A percentile compares a stretch with the other conserved stretches of the same genome.
phyloP scores from a whole-genome alignment of 2,797 vertebrate species.

The Cossypha polioptera region DNA sequence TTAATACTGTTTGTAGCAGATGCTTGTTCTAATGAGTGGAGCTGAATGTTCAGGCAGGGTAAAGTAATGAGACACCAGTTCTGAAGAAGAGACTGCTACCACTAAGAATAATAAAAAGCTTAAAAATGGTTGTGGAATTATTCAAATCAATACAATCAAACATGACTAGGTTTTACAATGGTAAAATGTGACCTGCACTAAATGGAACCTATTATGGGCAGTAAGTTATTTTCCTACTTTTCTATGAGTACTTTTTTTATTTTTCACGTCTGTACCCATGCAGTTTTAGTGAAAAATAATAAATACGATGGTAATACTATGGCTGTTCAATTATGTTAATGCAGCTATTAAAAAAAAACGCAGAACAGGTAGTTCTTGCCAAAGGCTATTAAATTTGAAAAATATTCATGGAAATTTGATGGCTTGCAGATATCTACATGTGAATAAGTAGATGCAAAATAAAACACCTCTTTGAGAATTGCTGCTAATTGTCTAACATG shows the following conservation, averaged over 20 bases:
- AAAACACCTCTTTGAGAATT: background rate
- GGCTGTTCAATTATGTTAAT: constrained; percentile 4
- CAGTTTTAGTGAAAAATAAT: background rate
- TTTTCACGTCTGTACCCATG: background rate
- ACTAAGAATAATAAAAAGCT: constrained; percentile 58
- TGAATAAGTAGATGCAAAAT: background rate
- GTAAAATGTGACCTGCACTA: constrained; percentile 36
- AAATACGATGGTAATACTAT: background rate
- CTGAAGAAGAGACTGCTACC: background rate
- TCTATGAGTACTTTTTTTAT: background rate
- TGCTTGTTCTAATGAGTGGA: constrained; percentile 73
- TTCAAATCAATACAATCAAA: constrained; percentile 23
- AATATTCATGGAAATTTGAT: background rate
- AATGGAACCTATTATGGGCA: background rate
- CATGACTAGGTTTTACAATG: background rate
- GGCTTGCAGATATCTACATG: background rate
- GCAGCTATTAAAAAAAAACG: background rate
- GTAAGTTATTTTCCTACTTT: background rate
- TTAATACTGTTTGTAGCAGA: constrained; percentile 72
- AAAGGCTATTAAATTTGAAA: constrained; percentile 18
- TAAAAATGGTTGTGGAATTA: constrained; percentile 57
- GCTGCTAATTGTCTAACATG: background rate
- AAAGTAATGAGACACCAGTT: constrained; percentile 55
- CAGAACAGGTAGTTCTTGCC: constrained; percentile 20
- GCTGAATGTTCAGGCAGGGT: constrained; percentile 65